A percentile compares a stretch with the other conserved stretches of the same genome.
Conservation (phyloP, 2,797 vertebrate genomes). For the Eulemur albifrons region DNA sequence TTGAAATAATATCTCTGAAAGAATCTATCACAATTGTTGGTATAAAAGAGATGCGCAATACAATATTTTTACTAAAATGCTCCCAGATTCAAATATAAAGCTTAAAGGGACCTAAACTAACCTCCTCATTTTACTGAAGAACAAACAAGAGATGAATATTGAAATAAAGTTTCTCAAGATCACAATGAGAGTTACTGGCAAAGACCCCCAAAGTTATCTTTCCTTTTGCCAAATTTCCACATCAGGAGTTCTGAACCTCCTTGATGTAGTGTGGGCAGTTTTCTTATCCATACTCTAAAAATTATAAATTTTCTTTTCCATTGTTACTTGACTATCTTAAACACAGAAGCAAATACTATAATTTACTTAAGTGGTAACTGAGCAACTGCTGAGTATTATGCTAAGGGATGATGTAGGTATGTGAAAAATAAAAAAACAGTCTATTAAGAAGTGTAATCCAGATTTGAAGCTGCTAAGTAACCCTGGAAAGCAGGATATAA, state of each 20-base stretch:
- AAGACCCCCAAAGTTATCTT: not conserved
- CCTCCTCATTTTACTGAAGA: not conserved
- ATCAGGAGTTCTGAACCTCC: not conserved
- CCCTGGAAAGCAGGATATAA: not conserved
- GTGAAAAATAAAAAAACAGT: not conserved
- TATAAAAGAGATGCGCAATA: not conserved
- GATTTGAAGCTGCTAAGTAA: not conserved
- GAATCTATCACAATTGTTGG: not conserved
- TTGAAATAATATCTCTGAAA: conserved; percentile 4
- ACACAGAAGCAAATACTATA: not conserved
- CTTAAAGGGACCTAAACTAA: not conserved
- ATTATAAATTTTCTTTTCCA: not conserved
- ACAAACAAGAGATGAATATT: not conserved
- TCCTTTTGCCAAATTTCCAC: not conserved
- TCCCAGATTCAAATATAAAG: not conserved
- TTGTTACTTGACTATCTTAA: not conserved
- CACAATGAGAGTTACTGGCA: not conserved
- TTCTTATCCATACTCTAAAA: not conserved
- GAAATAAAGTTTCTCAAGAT: not conserved
- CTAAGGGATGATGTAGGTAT: not conserved
- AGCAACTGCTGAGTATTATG: not conserved
- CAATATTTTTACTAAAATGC: conserved; percentile 8
- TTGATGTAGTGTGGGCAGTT: not conserved
- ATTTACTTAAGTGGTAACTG: not conserved
- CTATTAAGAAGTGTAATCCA: not conserved